Conservation (phyloP, 1,140 invertebrate species). For the Cecropterus lyciades region DNA sequence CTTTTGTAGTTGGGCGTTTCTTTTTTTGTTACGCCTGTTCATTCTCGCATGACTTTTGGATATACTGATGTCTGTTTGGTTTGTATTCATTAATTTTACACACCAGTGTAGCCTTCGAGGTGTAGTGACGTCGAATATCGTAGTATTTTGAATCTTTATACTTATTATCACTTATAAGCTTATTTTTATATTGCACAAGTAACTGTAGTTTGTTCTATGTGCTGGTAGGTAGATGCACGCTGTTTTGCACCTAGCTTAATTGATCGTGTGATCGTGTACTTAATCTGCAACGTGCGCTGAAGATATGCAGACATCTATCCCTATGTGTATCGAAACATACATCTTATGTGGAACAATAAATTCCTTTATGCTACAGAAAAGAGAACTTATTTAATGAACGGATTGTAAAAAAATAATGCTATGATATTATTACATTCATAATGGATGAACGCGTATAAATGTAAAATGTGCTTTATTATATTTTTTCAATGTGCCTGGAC, state of each 20-base stretch:
- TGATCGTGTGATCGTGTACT: neutral
- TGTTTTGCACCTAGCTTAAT: neutral
- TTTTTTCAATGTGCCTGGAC: too few species aligned
- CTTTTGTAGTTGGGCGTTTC: conserved; percentile 47
- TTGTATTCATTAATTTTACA: conserved; percentile 29
- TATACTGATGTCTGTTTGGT: conserved; percentile 45
- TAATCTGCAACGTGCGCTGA: too few species aligned
- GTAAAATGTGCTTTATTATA: too few species aligned
- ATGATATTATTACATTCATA: too few species aligned
- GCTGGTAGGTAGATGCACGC: neutral
- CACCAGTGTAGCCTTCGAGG: conserved; percentile 2
- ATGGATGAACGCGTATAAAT: too few species aligned
- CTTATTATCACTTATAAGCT: neutral
- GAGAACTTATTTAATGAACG: too few species aligned
- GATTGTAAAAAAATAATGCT: too few species aligned
- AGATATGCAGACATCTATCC: too few species aligned
- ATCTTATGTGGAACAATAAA: too few species aligned
- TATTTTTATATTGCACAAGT: conserved; percentile 13
- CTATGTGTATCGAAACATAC: too few species aligned
- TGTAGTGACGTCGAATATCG: neutral
- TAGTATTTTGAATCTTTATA: conserved; percentile 11
- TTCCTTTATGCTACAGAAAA: too few species aligned
- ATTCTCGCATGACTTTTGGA: conserved; percentile 54
- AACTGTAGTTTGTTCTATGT: neutral
- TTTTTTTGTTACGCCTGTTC: conserved; percentile 51